Conservation (phyloP, 2,113 vertebrate genomes). For the Aldabrachelys gigantea region DNA sequence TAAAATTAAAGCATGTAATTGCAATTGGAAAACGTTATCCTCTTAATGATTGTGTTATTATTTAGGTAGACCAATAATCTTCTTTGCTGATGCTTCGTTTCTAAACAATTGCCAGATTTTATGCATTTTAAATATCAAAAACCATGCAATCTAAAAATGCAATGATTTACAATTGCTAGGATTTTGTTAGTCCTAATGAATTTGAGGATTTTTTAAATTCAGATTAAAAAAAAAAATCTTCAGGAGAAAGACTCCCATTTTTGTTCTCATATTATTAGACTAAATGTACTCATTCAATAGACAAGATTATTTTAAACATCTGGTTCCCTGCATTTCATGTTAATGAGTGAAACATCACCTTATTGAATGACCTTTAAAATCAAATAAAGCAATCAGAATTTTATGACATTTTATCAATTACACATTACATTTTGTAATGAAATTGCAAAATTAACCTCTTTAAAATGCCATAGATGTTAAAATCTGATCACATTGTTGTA, state of each 20-base stretch:
- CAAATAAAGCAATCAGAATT: conserved; percentile 75
- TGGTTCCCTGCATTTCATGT: conserved; percentile 69
- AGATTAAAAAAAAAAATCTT: conserved; percentile 56
- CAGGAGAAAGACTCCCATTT: conserved; percentile 50
- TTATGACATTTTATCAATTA: conserved; percentile 76
- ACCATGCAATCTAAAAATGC: conserved; percentile 71
- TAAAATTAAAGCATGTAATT: conserved; percentile 87
- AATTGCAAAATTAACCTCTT: conserved; percentile 65
- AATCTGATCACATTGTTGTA: conserved; percentile 50
- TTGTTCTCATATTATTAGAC: conserved; percentile 54
- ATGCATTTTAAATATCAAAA: conserved; percentile 80
- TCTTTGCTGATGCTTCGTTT: conserved; percentile 78
- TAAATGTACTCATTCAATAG: conserved; percentile 56
- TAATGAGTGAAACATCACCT: conserved; percentile 74
- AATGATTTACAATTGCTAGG: conserved; percentile 73
- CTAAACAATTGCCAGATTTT: conserved; percentile 80
- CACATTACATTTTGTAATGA: conserved; percentile 60
- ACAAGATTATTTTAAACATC: conserved; percentile 76
- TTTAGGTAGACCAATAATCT: conserved; percentile 81
- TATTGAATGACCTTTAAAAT: conserved; percentile 78
- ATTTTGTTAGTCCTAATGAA: conserved; percentile 72
- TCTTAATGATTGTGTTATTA: conserved; percentile 82
- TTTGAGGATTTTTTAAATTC: conserved; percentile 57
- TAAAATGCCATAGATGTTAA: conserved; percentile 71
- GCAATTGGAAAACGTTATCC: conserved; percentile 83